Evolutionary conservation across 2,797 vertebrate genomes (phyloP).

Genomic region (Eulemur coronatus): DNA sequence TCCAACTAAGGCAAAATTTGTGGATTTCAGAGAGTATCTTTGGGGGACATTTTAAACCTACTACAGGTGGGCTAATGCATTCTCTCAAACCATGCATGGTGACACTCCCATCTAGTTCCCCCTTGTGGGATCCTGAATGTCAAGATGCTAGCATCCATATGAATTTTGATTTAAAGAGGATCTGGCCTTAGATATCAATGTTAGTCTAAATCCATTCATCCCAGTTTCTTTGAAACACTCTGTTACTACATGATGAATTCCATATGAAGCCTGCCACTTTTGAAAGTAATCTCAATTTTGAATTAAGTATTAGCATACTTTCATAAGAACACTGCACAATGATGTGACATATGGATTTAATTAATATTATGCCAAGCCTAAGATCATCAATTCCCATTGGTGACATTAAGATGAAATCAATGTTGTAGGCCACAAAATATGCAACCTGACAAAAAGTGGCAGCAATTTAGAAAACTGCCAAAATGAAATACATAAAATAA

Average conservation of each 20-base stretch:
- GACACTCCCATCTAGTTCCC: background rate
- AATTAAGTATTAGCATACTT: conserved; percentile 4
- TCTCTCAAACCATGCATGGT: background rate
- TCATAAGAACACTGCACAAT: background rate
- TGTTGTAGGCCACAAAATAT: conserved; percentile 57
- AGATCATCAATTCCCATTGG: conserved; percentile 66
- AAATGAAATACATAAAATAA: conserved; percentile 73
- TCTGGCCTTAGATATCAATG: background rate
- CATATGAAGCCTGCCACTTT: background rate
- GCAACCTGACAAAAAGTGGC: conserved; percentile 18
- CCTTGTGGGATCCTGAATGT: background rate
- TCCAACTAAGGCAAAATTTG: background rate
- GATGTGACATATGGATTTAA: conserved; percentile 69
- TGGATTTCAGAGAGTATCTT: background rate
- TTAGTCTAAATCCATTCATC: background rate
- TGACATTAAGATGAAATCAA: conserved; percentile 59
- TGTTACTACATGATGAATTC: background rate
- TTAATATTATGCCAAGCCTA: conserved; percentile 73
- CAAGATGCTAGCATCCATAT: background rate
- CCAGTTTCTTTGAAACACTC: background rate
- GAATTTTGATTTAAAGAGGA: background rate
- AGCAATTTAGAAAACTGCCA: conserved; percentile 67
- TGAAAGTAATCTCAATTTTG: background rate
- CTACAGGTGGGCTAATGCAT: background rate
- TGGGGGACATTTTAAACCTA: background rate